Base-by-base conservation (phyloP, 2,113 vertebrate genomes). In the Microcebus ravelobensis region DNA sequence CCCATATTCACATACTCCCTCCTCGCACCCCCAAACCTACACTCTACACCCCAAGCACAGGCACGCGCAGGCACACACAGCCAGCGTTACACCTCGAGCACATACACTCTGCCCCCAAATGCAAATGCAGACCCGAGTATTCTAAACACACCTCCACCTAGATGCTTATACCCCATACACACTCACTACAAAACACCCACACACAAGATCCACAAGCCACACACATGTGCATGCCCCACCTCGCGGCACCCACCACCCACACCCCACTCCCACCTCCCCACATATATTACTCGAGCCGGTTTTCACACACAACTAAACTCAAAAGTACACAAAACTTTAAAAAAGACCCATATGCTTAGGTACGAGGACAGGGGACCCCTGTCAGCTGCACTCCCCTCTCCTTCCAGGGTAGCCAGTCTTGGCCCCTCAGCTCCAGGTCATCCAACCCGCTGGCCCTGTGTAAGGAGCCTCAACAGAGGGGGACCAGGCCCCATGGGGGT, bases 371-470 rank as follows among this genome's bases (percentile, higher is more conserved):
- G 14, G 34, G 65, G 36, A 8, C 10, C 55, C 81, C 77, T 20
- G 57, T 45, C 23, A 25, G 23, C 57, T 5, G 31, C 18, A 10
- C 21, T 57, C 23, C 9, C 8, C 29, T 50, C 29, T 21, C 4
- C 10, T 25, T 11, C 1, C 36, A 34, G 52, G 2, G 15, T 25
- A 17, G 48, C 31, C 73, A n/a, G 57, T 31, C 4, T 0, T 7
- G 9, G n/a, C 42, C 15, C 81, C 82, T 20, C 52, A 39, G 67
- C 13, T 70, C 70, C 89, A 13, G 65, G 36, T 48, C 89, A 70
- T 52, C 36, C 7, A 25, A 18, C 36, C 63, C 61, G 14, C 61
- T 2, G 27, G 42, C 59, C 42, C 76, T 12, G 18, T 55, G 23
- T 45, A 55, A 81, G 61, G 55, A 74, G 6, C 83, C 14, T n/a